These are phyloP conservation scores for Nipponacmea schrenckii DNA, from an alignment of 2,888 invertebrate species.

Conservation along the genomic window DNA sequence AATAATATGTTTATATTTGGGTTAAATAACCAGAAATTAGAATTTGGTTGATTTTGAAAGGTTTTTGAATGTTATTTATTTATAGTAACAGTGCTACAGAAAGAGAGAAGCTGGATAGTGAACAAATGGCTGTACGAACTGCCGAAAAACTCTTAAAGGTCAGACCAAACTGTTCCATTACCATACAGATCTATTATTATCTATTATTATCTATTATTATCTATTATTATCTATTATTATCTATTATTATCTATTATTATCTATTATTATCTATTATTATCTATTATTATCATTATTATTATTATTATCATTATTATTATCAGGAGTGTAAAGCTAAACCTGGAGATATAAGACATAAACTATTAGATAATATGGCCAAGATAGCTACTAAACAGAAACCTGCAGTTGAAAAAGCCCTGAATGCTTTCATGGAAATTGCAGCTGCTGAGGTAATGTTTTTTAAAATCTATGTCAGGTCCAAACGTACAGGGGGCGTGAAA, in stretches of 20 bases:
- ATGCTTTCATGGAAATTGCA: slow-evolving; percentile 79
- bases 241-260: too few species aligned
- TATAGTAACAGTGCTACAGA: slow-evolving; percentile 26
- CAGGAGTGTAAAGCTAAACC: slow-evolving; percentile 76
- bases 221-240: too few species aligned
- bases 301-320: slow-evolving; percentile 5
- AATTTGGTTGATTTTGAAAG: too few species aligned
- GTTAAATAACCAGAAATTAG: too few species aligned
- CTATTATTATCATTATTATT: background rate
- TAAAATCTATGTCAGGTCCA: too few species aligned
- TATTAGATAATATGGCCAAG: slow-evolving; percentile 82
- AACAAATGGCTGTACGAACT: slow-evolving; percentile 84
- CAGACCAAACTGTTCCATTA: slow-evolving; percentile 16
- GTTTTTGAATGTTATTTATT: background rate
- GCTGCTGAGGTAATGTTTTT: slow-evolving; percentile 74
- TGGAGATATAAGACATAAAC: slow-evolving; percentile 77
- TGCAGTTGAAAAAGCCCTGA: slow-evolving; percentile 85
- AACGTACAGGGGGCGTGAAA: too few species aligned
- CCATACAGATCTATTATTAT: too few species aligned
- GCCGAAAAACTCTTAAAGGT: slow-evolving; percentile 74
- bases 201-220: too few species aligned
- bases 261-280: too few species aligned
- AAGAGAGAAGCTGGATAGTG: slow-evolving; percentile 70
- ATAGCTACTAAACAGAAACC: slow-evolving; percentile 86
- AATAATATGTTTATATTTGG: too few species aligned